Evolutionary conservation across 2,113 vertebrate genomes (phyloP).

Genomic region (Pseudorhombus dupliciocellatus): DNA sequence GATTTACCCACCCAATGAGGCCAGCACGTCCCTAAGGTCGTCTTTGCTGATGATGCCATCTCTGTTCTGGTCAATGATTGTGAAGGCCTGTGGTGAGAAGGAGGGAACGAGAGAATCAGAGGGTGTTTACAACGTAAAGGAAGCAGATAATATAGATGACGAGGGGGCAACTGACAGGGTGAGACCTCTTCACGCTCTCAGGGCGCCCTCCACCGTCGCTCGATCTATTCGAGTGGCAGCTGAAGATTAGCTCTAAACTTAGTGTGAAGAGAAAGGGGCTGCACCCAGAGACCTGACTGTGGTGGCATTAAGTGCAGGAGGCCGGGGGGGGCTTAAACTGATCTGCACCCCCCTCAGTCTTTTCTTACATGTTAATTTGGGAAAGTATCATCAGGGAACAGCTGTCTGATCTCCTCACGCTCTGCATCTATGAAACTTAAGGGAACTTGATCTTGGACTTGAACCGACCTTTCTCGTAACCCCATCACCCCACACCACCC

Average conservation of each 20-base stretch:
- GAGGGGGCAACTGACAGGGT: neutral
- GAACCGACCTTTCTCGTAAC: slow-evolving; percentile 16
- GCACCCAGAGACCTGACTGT: neutral
- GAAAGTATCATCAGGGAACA: slow-evolving; percentile 57
- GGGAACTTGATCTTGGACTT: slow-evolving; percentile 50
- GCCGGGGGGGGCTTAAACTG: neutral
- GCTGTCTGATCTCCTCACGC: slow-evolving; percentile 56
- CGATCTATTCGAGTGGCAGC: slow-evolving; percentile 5
- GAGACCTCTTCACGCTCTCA: neutral
- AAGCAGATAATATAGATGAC: neutral
- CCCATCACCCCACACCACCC: neutral
- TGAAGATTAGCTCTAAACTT: slow-evolving; percentile 1
- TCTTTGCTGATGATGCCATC: slow-evolving; percentile 95
- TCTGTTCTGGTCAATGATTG: slow-evolving; percentile 93
- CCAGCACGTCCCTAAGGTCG: slow-evolving; percentile 89
- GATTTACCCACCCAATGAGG: slow-evolving; percentile 86
- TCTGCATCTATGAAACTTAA: slow-evolving; percentile 68
- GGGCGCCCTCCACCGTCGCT: slow-evolving; percentile 5
- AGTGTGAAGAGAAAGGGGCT: neutral
- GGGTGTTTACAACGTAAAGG: neutral
- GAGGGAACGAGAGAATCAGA: neutral
- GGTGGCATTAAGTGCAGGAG: neutral
- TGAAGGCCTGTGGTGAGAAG: slow-evolving; percentile 84
- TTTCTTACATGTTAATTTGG: slow-evolving; percentile 63
- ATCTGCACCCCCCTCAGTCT: slow-evolving; percentile 3